These are phyloP conservation scores for Nesometra sesokonis DNA, from an alignment of 35 echinoderm and acorn worm species.

Conservation along the genomic window DNA sequence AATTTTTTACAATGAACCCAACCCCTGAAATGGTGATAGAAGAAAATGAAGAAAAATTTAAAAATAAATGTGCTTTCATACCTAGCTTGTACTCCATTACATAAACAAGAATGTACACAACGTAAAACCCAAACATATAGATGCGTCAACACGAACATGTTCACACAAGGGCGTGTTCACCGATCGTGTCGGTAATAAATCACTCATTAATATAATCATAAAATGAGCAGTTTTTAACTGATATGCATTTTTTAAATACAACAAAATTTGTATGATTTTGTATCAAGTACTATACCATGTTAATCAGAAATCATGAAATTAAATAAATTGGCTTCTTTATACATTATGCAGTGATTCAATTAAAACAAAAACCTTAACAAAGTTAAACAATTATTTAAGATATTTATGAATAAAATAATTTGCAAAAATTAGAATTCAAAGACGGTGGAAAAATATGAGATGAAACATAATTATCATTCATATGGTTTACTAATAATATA, in stretches of 20 bases:
- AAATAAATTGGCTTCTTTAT: neutral
- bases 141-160: neutral
- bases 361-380: neutral
- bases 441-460: neutral
- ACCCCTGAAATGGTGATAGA: neutral
- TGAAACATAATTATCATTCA: neutral
- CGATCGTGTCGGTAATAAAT: too few species aligned
- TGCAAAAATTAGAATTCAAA: neutral
- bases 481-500: neutral
- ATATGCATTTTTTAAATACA: neutral
- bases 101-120: neutral
- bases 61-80: neutral
- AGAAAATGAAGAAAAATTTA: neutral
- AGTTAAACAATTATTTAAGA: neutral
- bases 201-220: neutral
- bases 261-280: too few species aligned
- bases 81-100: neutral
- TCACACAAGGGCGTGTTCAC: too few species aligned
- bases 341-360: neutral
- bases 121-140: neutral
- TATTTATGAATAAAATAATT: neutral
- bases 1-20: too few species aligned
- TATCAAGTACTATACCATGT: neutral
- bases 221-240: neutral
- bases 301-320: neutral